Evolutionary conservation across 2,113 vertebrate genomes (phyloP), one percentile per base, ranked within the genome.

Genomic region (Perognathus longimembris): DNA sequence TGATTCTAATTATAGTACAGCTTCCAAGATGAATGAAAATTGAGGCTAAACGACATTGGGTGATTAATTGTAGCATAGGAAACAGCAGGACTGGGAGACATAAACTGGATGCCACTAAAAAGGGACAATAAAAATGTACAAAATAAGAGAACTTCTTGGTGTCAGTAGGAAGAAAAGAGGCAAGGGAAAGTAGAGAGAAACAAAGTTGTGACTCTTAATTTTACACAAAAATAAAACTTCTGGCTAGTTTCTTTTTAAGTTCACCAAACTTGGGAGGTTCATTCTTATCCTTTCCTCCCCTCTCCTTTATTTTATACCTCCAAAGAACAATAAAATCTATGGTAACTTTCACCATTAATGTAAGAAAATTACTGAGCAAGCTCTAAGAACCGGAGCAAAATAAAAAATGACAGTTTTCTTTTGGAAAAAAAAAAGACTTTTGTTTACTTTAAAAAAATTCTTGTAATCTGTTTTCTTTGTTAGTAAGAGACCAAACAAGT

Each of bases 401-500:
- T n/a, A n/a, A n/a, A n/a, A n/a, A n/a, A n/a, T n/a, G n/a, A n/a
- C n/a, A n/a, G n/a, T 77, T 85, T 79, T 54, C 75, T 93, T 82
- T 54, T 75, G 93, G 83, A 78, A 92, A 88, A 69, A 90, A 82
- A 70, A 22, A 69, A 26, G 66, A 64, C 63, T 88, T 88, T 88
- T 82, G 36, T 88, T 94, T 91, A 96, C 74, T 92, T 93, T 70
- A 38, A 40, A 75, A 90, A 64, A 59, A 85, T 70, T 85, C 64
- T 75, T 90, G 84, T 82, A 92, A 81, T 82, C 85, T 34, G 21
- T 64, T 85, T 85, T 93, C 32, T 64, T 85, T 88, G 79, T 64
- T 85, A 75, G 69, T 7, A 91, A 82, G 81, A 71, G 78, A 92
- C 79, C 78, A 82, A 95, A 94, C 64, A 90, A 93, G 89, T 74